These are phyloP conservation scores for Nansenia antarctica DNA, from an alignment of 2,113 vertebrate species.

Conservation along the genomic window DNA sequence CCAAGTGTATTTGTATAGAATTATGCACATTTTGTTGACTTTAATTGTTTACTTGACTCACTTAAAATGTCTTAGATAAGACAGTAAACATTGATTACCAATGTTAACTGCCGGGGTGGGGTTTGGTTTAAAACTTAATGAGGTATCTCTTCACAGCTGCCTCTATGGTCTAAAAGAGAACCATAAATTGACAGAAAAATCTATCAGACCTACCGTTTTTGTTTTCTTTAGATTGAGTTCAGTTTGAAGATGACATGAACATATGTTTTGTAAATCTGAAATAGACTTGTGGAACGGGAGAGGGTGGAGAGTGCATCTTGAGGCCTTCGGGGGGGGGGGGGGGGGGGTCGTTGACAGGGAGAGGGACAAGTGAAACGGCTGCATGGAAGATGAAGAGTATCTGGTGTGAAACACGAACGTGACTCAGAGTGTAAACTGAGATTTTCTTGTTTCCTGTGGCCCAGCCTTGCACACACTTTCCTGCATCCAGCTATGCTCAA, in stretches of 20 bases:
- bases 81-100: slow-evolving; percentile 45
- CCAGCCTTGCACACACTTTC: slow-evolving; percentile 35
- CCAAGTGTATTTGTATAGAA: neutral
- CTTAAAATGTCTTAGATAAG: slow-evolving; percentile 15
- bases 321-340: slow-evolving; percentile 25
- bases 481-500: slow-evolving; percentile 46
- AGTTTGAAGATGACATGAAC: slow-evolving; percentile 7
- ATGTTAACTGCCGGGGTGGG: slow-evolving; percentile 25
- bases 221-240: slow-evolving; percentile 16
- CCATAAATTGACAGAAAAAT: neutral
- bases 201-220: slow-evolving; percentile 6
- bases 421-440: slow-evolving; percentile 50
- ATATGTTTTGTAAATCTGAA: slow-evolving; percentile 30
- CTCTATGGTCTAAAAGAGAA: slow-evolving; percentile 21
- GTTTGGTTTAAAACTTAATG: slow-evolving; percentile 24
- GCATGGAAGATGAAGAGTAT: slow-evolving; percentile 56
- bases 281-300: slow-evolving; percentile 28
- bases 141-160: slow-evolving; percentile 4
- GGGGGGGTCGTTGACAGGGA: slow-evolving; percentile 33
- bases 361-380: slow-evolving; percentile 29
- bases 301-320: slow-evolving; percentile 3
- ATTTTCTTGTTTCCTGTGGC: slow-evolving; percentile 62
- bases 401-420: slow-evolving; percentile 57
- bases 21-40: slow-evolving; percentile 28
- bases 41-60: slow-evolving; percentile 33